Conservation (phyloP, 2,888 invertebrate species). For the Mellilla xanthometata region DNA sequence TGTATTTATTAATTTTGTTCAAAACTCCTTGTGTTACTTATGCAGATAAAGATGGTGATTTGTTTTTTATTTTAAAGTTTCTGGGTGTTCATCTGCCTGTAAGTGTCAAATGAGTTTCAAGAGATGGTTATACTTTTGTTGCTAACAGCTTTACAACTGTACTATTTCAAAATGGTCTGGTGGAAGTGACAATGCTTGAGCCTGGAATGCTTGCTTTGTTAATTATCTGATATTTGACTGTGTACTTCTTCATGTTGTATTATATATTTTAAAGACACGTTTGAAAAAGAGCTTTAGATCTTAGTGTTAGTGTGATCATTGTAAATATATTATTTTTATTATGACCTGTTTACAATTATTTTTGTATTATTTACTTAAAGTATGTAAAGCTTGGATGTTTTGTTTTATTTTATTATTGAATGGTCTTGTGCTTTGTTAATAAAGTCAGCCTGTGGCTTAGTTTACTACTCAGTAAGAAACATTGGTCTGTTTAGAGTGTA, state of each 20-base stretch:
- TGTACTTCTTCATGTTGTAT: slow-evolving; percentile 34
- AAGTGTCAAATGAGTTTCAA: too few relatives aligned
- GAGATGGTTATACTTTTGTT: too few relatives aligned
- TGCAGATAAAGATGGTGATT: too few relatives aligned
- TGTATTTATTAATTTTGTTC: too few relatives aligned
- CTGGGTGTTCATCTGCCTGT: too few relatives aligned
- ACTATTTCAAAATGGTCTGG: too few relatives aligned
- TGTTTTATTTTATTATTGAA: slow-evolving; percentile 48
- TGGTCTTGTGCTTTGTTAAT: slow-evolving; percentile 34
- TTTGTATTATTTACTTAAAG: slow-evolving; percentile 66
- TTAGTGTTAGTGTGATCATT: slow-evolving; percentile 52
- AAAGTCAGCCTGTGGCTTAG: slow-evolving; percentile 27
- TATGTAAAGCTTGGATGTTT: slow-evolving; percentile 62
- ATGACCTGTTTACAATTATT: slow-evolving; percentile 41
- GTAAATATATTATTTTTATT: slow-evolving; percentile 64
- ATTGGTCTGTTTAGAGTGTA: slow-evolving; percentile 23
- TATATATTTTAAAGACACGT: slow-evolving; percentile 29
- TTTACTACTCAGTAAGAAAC: slow-evolving; percentile 11
- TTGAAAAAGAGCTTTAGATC: slow-evolving; percentile 41
- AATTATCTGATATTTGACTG: background rate
- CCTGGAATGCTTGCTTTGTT: background rate
- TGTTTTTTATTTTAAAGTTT: too few relatives aligned
- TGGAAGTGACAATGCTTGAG: too few relatives aligned
- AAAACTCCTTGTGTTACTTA: too few relatives aligned
- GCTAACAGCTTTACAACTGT: too few relatives aligned